Evolutionary conservation across 2,888 invertebrate species (phyloP).

Genomic region (Ligdia adustata): DNA sequence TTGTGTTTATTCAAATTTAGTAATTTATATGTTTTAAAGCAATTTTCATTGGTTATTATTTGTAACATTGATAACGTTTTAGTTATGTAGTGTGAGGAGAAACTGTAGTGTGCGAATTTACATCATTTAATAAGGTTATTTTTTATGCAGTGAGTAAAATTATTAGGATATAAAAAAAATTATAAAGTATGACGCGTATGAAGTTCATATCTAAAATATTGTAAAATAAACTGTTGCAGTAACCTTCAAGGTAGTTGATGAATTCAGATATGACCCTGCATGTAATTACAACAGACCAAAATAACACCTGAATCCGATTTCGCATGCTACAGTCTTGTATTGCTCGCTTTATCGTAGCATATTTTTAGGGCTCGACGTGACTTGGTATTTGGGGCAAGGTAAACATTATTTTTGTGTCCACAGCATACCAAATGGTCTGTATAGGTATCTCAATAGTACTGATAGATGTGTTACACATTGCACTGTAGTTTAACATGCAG

Average conservation of each 20-base stretch:
- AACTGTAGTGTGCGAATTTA: conserved; percentile 1
- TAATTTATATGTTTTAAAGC: not conserved
- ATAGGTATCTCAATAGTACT: not conserved
- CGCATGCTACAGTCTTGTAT: conserved; percentile 4
- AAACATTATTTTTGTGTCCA: conserved; percentile 6
- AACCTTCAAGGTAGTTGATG: too few species aligned
- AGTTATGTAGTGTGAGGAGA: not conserved
- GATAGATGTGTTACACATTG: not conserved
- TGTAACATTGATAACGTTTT: not conserved
- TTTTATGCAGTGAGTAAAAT: too few species aligned
- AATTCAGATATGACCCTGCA: too few species aligned
- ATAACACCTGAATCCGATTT: conserved; percentile 3
- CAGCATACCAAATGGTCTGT: not conserved
- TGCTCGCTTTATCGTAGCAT: not conserved
- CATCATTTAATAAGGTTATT: too few species aligned
- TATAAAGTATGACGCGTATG: too few species aligned
- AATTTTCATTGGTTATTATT: conserved; percentile 1
- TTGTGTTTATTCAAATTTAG: too few species aligned
- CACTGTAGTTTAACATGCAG: not conserved
- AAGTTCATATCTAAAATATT: too few species aligned
- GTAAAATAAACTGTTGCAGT: too few species aligned
- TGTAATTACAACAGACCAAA: not conserved
- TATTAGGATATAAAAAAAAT: too few species aligned
- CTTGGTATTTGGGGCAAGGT: conserved; percentile 17
- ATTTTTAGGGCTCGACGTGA: conserved; percentile 13